Percentiles rank a stretch among this genome's conserved stretches.
phyloP scores from a whole-genome alignment of 2,797 vertebrate species.

The Neoniphon sammara region DNA sequence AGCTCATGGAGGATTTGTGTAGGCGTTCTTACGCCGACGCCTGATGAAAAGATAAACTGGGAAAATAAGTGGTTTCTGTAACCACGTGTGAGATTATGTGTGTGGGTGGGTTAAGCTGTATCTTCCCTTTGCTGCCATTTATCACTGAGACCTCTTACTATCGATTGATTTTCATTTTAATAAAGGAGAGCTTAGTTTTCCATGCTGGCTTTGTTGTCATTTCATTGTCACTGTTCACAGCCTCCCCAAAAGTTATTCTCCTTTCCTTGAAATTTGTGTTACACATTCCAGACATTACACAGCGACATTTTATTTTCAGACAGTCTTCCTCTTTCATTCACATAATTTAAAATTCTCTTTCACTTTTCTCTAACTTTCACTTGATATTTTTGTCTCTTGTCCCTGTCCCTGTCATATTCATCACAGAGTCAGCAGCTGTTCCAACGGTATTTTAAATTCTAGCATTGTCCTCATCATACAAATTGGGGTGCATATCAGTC shows the following conservation, averaged over 20 bases:
- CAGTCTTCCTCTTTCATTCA: not conserved
- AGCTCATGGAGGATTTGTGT: not conserved
- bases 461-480: conserved; percentile 10
- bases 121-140: too few relatives aligned
- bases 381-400: conserved; percentile 7
- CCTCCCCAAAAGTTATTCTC: too few relatives aligned
- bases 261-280: too few relatives aligned
- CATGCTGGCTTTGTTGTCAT: too few relatives aligned
- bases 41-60: conserved; percentile 33
- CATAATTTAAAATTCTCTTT: not conserved
- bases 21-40: conserved; percentile 19
- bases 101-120: too few relatives aligned
- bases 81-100: too few relatives aligned
- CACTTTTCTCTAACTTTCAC: conserved; percentile 13
- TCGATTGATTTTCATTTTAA: too few relatives aligned
- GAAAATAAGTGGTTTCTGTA: conserved; percentile 5
- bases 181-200: too few relatives aligned
- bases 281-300: too few relatives aligned
- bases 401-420: not conserved
- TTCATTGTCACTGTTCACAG: too few relatives aligned
- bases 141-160: too few relatives aligned
- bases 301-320: not conserved
- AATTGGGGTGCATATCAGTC: not conserved
- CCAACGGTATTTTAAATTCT: conserved; percentile 5
- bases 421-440: not conserved